Base-by-base conservation (phyloP, 2,113 vertebrate genomes). In the Laticauda laticaudata region DNA sequence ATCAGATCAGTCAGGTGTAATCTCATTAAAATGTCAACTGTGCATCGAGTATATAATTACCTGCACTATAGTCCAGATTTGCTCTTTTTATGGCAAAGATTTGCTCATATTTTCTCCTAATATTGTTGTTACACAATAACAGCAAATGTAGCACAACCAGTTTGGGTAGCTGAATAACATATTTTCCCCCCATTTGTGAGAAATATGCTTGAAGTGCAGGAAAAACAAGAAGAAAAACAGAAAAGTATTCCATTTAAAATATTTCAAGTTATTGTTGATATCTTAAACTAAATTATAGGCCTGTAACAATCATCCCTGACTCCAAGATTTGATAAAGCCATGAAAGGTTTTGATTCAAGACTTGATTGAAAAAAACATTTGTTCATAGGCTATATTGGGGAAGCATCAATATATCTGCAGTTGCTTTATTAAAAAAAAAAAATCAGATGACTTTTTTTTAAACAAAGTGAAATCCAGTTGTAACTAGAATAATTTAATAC, bases 131-230 rank as follows among this genome's bases (percentile, higher is more conserved):
- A 26, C 24, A 51, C 11, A 53, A 29, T 34, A 56, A 45, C 59
- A 51, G 24, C 8, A 57, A 91, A 59, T 48, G 88, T 91, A 88
- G 39, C 75, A 75, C 39, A 24, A 2, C 81, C 34, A 45, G 26
- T 75, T n/a, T 59, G 81, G 85, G 75, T 55, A 20, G n/a, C 48
- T 87, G 34, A 51, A 90, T 91, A 53, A 64, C 45, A 94, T 86
- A 45, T 90, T 59, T 55, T 64, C 1, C 64, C 29, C 29, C 29
- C 39, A 34, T 29, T 89, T 53, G 11, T 53, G 51, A 11, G 9
- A 94, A 81, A 57, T 92, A 91, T 90, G 86, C 51, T 93, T 91
- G 59, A 91, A 90, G 51, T 93, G 93, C 91, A 91, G 43, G 11
- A 87, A 39, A 3, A 9, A 26, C 39, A 55, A 54, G 86, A 93